phyloP scores from a whole-genome alignment of 2,797 vertebrate species.

The Crenuchus spilurus region DNA sequence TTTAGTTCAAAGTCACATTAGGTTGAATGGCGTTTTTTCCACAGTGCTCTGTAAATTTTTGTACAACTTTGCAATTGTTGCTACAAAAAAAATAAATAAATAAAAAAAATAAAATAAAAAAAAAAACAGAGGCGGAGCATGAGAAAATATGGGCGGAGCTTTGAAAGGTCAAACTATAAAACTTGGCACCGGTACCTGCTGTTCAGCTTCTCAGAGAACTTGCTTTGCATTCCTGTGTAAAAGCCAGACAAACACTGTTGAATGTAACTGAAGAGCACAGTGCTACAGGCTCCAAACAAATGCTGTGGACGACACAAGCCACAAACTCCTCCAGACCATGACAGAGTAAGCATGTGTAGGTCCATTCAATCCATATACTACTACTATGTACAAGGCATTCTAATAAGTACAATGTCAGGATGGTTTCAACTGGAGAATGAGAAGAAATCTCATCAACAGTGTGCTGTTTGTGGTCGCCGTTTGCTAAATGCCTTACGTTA shows the following conservation, averaged over 20 bases:
- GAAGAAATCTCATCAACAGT: not conserved
- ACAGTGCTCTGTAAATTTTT: too few relatives aligned
- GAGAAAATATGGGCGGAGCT: not conserved
- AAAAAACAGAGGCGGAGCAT: too few relatives aligned
- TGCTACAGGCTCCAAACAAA: not conserved
- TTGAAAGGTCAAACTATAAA: not conserved
- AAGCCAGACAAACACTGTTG: constrained; percentile 33
- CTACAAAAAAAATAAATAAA: too few relatives aligned
- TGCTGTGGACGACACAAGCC: not conserved
- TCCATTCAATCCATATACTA: not conserved
- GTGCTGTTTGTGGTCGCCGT: not conserved
- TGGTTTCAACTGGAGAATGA: not conserved
- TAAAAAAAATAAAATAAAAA: too few relatives aligned
- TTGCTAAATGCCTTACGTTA: constrained; percentile 36
- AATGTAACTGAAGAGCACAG: constrained; percentile 37
- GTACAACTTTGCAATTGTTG: too few relatives aligned
- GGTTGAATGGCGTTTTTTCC: too few relatives aligned
- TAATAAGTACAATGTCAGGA: not conserved
- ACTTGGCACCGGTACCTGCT: not conserved
- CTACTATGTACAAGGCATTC: not conserved
- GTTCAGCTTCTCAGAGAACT: constrained; percentile 8
- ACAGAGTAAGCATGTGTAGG: not conserved
- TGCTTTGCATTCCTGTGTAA: not conserved
- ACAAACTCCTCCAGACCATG: not conserved
- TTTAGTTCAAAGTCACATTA: too few relatives aligned